Evolutionary conservation across 1,140 invertebrate species (phyloP).

Genomic region (Penaeus vannamei): DNA sequence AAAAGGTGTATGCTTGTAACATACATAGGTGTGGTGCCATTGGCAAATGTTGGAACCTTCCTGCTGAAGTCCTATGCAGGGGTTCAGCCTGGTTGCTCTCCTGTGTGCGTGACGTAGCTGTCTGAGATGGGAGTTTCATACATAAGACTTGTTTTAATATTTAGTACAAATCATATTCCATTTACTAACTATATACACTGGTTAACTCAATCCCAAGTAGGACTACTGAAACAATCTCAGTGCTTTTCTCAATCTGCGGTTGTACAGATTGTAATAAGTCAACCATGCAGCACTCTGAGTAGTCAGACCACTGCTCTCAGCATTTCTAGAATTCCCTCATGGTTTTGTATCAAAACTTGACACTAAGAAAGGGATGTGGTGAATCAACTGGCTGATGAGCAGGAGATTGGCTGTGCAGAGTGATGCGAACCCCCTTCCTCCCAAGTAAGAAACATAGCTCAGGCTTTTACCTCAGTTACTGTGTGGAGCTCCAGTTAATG

Average conservation of each 20-base stretch:
- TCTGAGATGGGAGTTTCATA: slow-evolving; percentile 61
- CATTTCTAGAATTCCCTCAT: slow-evolving; percentile 11
- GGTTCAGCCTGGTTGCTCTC: slow-evolving; percentile 56
- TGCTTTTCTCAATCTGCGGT: slow-evolving; percentile 65
- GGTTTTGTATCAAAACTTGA: slow-evolving; percentile 60
- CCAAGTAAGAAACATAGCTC: slow-evolving; percentile 66
- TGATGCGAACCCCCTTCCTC: slow-evolving; percentile 65
- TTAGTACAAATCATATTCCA: slow-evolving; percentile 67
- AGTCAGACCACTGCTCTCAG: slow-evolving; percentile 60
- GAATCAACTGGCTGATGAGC: slow-evolving; percentile 51
- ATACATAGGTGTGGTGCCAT: slow-evolving; percentile 45
- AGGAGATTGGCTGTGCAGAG: slow-evolving; percentile 62
- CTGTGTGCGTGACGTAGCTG: slow-evolving; percentile 48
- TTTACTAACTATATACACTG: slow-evolving; percentile 65
- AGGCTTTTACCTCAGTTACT: slow-evolving; percentile 66
- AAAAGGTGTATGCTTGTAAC: slow-evolving; percentile 49
- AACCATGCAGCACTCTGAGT: slow-evolving; percentile 60
- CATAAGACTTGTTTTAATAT: slow-evolving; percentile 65
- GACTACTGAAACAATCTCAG: slow-evolving; percentile 64
- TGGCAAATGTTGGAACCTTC: slow-evolving; percentile 19
- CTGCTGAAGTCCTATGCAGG: slow-evolving; percentile 49
- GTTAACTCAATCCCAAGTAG: slow-evolving; percentile 64
- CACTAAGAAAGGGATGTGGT: slow-evolving; percentile 45
- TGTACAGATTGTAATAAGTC: slow-evolving; percentile 60
- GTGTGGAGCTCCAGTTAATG: slow-evolving; percentile 65